These are phyloP conservation scores for Pleuronectes platessa DNA, from an alignment of 2,113 vertebrate species.

Conservation along the genomic window DNA sequence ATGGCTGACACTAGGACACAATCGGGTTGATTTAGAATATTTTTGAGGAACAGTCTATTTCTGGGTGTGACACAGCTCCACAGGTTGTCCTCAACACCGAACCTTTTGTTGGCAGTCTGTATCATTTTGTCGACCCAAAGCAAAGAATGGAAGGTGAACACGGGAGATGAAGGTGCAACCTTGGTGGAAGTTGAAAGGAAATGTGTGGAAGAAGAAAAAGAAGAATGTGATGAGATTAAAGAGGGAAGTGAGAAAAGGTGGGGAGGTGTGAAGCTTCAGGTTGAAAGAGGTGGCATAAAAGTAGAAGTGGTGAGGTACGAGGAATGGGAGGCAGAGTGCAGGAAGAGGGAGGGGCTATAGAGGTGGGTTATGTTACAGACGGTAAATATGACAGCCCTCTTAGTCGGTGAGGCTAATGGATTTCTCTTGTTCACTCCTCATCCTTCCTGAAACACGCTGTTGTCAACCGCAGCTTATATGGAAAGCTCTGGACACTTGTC, in stretches of 20 bases:
- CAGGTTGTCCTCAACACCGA: not conserved
- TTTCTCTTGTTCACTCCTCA: slow-evolving; percentile 61
- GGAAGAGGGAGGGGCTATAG: not conserved
- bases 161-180: not conserved
- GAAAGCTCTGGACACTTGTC: slow-evolving; percentile 20
- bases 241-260: slow-evolving; percentile 36
- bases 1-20: no score
- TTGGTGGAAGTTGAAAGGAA: not conserved
- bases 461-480: slow-evolving; percentile 14
- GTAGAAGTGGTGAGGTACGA: slow-evolving; percentile 26
- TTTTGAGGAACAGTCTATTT: no score
- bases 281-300: slow-evolving; percentile 30
- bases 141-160: slow-evolving; percentile 5
- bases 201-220: not conserved
- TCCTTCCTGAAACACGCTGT: slow-evolving; percentile 49
- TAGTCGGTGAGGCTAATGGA: slow-evolving; percentile 60
- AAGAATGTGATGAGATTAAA: not conserved
- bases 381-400: slow-evolving; percentile 51
- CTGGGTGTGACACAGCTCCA: no score
- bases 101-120: not conserved
- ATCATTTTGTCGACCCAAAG: not conserved
- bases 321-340: slow-evolving; percentile 22
- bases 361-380: slow-evolving; percentile 53
- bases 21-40: no score
- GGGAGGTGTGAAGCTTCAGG: slow-evolving; percentile 20